Conservation (phyloP, 2,888 invertebrate genomes). For the Patella pellucida region DNA sequence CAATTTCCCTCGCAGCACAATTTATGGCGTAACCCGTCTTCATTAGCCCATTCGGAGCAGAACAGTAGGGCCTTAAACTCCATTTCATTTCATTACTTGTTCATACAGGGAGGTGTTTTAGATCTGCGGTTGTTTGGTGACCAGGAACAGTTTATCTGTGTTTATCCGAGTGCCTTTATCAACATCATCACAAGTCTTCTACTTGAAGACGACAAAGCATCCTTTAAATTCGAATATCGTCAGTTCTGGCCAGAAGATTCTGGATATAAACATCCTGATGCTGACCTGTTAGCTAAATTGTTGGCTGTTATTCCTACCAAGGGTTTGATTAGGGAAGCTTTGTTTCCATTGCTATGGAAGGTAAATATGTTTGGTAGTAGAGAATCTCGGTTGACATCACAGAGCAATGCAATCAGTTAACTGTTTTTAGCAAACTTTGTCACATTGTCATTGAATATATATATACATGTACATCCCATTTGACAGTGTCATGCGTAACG, state of each 20-base stretch:
- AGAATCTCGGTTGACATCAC: no score
- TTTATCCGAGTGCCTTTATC: slow-evolving; percentile 40
- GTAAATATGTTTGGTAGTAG: slow-evolving; percentile 24
- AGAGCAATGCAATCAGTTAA: no score
- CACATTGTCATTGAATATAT: no score
- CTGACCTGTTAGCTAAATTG: slow-evolving; percentile 35
- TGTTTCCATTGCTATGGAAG: slow-evolving; percentile 55
- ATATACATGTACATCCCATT: no score
- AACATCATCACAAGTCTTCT: slow-evolving; percentile 33
- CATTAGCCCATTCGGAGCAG: no score
- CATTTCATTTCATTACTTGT: neutral
- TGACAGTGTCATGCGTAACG: no score
- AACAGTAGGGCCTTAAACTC: no score
- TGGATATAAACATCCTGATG: slow-evolving; percentile 42
- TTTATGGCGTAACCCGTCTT: no score
- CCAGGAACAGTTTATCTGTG: slow-evolving; percentile 34
- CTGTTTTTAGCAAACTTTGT: no score
- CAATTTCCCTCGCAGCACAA: no score
- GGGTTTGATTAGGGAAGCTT: slow-evolving; percentile 44
- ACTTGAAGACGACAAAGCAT: slow-evolving; percentile 39
- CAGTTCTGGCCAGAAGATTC: slow-evolving; percentile 50
- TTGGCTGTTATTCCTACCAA: slow-evolving; percentile 43
- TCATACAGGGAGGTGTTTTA: neutral
- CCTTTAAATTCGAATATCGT: slow-evolving; percentile 44
- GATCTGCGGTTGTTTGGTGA: neutral